Evolutionary conservation across 2,113 vertebrate species (phyloP).

Genomic region (Pandion haliaetus): DNA sequence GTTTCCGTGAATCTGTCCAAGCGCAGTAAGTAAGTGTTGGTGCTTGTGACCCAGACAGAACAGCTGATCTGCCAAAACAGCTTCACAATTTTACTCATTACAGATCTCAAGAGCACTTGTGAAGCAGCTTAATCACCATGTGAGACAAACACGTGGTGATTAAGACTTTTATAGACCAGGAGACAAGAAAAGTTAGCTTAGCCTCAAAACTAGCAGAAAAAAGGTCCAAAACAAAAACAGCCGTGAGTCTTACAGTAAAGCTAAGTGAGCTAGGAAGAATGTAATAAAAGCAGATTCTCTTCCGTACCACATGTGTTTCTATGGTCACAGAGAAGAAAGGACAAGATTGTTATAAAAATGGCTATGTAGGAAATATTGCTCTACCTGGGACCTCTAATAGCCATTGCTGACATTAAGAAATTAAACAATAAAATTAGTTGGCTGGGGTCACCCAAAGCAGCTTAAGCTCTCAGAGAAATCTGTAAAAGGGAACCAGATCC

Average conservation of each 20-base stretch:
- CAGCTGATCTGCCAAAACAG: conserved; percentile 14
- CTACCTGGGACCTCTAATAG: background rate
- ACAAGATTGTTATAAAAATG: background rate
- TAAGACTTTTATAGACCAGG: background rate
- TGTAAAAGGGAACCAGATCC: background rate
- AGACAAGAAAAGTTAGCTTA: background rate
- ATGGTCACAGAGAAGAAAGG: conserved; percentile 42
- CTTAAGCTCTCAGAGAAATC: background rate
- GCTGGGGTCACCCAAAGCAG: background rate
- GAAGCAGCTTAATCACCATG: background rate
- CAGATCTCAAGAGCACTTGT: background rate
- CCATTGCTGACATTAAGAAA: background rate
- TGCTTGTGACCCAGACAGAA: conserved; percentile 15
- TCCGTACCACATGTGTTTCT: conserved; percentile 25
- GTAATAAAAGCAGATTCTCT: background rate
- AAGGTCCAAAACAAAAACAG: background rate
- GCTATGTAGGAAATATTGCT: background rate
- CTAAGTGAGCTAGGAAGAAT: background rate
- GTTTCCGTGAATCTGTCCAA: background rate
- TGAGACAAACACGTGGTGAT: background rate
- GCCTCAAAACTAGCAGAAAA: background rate
- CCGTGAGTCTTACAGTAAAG: background rate
- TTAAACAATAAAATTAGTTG: background rate
- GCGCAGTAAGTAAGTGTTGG: background rate
- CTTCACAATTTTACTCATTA: background rate